These are phyloP conservation scores for Pilophorus perplexus DNA, from an alignment of 2,888 invertebrate genomes.

Conservation along the genomic window DNA sequence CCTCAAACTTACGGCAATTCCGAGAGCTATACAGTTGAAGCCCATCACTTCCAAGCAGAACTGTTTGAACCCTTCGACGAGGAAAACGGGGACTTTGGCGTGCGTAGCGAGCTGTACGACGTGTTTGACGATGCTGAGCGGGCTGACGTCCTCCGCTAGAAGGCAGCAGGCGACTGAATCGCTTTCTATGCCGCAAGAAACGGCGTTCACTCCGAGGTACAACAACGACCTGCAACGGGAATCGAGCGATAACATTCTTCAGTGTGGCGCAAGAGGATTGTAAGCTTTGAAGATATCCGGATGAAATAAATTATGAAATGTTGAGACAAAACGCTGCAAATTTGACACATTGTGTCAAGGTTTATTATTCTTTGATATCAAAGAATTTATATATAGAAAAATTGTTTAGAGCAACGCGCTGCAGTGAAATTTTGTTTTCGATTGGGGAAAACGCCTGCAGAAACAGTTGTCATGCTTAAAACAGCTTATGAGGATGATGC, in stretches of 20 bases:
- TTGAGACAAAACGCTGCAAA: no score
- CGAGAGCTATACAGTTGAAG: conserved; percentile 55
- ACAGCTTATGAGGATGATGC: no score
- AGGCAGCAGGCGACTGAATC: conserved; percentile 53
- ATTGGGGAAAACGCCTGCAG: not conserved
- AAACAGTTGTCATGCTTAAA: no score
- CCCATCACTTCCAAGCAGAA: conserved; percentile 53
- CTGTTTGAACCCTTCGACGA: conserved; percentile 53
- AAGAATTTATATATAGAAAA: no score
- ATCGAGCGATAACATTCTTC: not conserved
- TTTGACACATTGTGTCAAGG: no score
- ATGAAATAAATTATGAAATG: no score
- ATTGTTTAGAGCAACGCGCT: not conserved
- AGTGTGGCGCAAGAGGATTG: no score
- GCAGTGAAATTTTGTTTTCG: conserved; percentile 5
- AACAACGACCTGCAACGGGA: conserved; percentile 49
- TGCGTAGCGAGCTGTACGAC: conserved; percentile 53
- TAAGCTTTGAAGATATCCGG: no score
- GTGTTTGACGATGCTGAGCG: conserved; percentile 54
- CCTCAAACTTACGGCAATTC: conserved; percentile 52
- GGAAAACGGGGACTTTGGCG: conserved; percentile 53
- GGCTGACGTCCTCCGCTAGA: conserved; percentile 54
- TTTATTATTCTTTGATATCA: no score
- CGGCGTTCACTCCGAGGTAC: conserved; percentile 55
- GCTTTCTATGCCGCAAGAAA: conserved; percentile 49